Base-by-base conservation (phyloP, 2,888 invertebrate genomes). In the Agriopis leucophaearia region DNA sequence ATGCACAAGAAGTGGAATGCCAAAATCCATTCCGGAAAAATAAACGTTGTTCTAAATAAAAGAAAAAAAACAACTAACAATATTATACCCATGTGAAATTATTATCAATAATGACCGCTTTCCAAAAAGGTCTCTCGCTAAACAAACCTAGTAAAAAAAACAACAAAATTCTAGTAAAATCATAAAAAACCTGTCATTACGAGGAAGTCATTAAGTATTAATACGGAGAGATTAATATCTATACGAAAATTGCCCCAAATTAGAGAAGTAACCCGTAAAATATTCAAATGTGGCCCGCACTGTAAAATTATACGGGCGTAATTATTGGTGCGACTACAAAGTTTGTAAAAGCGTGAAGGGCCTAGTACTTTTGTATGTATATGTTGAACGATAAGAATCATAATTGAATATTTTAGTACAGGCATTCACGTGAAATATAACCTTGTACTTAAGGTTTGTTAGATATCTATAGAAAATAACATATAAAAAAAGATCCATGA, bases 231-330 rank as follows among this genome's bases (percentile, higher is more conserved):
- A 71, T 71, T 64, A 50, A 57, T 66, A 74, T 74, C 73, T 64
- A 15, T 15, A 56, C 42, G 64, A 66, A 64, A 70, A 73, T 69
- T 56, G 54, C 66, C 60, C 48, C 57, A 71, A 73, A 74, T 74
- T 71, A 74, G 62, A 69, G 54, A 61, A 66, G 62, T 63, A 66
- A 63, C 52, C 15, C 45, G 16, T 66, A 48, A 60, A 56, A 67
- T 66, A 71, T 69, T 72, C 67, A 63, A 69, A 72, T 62, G 45
- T 50, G 54, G 59, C 55, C 57, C 63, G 45, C 54, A 52, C 42
- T 4, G 50, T 68, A 48, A 71, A 71, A 71, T 71, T 68, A 73
- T 74, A 62, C 64, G 59, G 73, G 66, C 38, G n/a, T 68, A 71
- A 74, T 73, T 68, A 70, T 66, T 40, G 48, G 45, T 56, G 18